Percentiles rank a stretch among this genome's conserved stretches.
These are phyloP conservation scores for Malacoctenus gilli DNA, from an alignment of 2,797 vertebrate genomes.

Conservation along the genomic window DNA sequence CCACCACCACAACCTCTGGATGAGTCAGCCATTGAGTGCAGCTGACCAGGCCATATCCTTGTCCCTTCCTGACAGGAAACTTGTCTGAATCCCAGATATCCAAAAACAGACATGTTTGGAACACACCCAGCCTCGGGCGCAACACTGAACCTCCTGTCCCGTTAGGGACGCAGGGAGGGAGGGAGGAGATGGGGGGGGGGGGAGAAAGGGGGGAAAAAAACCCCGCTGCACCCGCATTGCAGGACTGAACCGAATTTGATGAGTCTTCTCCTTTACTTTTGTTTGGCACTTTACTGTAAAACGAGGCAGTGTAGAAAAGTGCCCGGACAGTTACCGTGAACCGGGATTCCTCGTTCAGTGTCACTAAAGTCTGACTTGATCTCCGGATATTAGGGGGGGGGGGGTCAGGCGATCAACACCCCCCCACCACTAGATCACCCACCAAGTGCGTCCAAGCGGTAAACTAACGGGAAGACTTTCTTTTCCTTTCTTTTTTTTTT, in stretches of 20 bases:
- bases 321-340: too few relatives aligned
- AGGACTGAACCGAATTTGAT: too few relatives aligned
- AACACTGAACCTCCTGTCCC: constrained; percentile 48
- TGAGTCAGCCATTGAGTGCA: constrained; percentile 72
- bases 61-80: constrained; percentile 83
- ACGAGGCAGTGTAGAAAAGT: constrained; percentile 6
- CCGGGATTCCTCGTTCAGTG: too few relatives aligned
- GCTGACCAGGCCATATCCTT: constrained; percentile 68
- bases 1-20: constrained; percentile 55
- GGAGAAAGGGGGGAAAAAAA: constrained; percentile 46
- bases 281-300: constrained; percentile 10
- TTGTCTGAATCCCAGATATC: constrained; percentile 70
- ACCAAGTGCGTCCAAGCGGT: too few relatives aligned
- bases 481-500: too few relatives aligned
- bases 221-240: constrained; percentile 51
- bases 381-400: too few relatives aligned
- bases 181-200: too few relatives aligned
- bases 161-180: constrained; percentile 29
- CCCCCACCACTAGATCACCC: too few relatives aligned
- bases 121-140: constrained; percentile 68
- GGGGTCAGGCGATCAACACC: too few relatives aligned
- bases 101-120: constrained; percentile 74
- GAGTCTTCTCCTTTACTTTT: neutral
- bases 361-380: too few relatives aligned
- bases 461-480: too few relatives aligned